Conservation (phyloP, 1,140 invertebrate genomes). For the Tigriopus japonicus region DNA sequence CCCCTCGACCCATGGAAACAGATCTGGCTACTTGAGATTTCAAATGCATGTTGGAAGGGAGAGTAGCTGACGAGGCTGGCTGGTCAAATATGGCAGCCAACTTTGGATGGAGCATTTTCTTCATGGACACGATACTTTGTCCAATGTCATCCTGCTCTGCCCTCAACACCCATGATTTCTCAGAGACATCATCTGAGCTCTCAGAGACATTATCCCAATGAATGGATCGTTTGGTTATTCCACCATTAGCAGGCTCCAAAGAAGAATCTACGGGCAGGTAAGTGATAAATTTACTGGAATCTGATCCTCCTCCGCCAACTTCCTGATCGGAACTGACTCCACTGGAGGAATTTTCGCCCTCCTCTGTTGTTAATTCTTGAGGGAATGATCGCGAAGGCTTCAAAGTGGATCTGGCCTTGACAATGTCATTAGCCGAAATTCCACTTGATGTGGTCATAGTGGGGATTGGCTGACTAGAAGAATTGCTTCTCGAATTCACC, state of each 20-base stretch:
- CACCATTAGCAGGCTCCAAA: not conserved
- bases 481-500: not conserved
- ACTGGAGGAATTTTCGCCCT: constrained; percentile 66
- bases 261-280: constrained; percentile 13
- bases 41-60: too few species aligned
- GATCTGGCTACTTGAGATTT: too few species aligned
- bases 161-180: constrained; percentile 24
- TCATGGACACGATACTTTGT: constrained; percentile 4
- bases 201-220: constrained; percentile 21
- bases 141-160: constrained; percentile 17
- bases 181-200: constrained; percentile 24
- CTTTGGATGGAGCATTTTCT: constrained; percentile 10
- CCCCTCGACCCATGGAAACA: too few species aligned
- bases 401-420: constrained; percentile 43
- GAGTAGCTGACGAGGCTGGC: not conserved
- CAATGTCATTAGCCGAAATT: constrained; percentile 67
- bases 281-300: constrained; percentile 23
- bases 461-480: not conserved
- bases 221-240: not conserved
- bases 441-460: constrained; percentile 20
- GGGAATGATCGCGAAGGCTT: constrained; percentile 66
- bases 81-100: constrained; percentile 4
- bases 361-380: constrained; percentile 46
- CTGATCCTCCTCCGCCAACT: constrained; percentile 19
- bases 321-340: constrained; percentile 65